Base-by-base conservation (phyloP, 2,797 vertebrate species). In the Phrynocephalus guinanensis region DNA sequence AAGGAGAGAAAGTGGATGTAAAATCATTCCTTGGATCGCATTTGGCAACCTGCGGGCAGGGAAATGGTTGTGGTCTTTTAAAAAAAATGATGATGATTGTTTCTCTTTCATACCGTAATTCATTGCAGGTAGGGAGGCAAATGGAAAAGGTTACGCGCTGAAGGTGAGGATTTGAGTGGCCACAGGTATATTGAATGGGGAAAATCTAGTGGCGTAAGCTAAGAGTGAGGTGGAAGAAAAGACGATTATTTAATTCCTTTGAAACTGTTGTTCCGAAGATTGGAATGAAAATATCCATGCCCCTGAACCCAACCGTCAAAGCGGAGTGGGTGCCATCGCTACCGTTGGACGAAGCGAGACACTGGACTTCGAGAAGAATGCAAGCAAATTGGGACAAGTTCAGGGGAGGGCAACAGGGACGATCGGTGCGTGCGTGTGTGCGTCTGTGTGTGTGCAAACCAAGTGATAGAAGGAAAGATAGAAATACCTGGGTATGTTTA, bases 1-100 rank as follows among this genome's bases (percentile, higher is more conserved):
- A 97, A 97, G 97, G 97, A 97, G 97, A 97, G 97, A 98, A 98
- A 97, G 95, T 97, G 93, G 92, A 88, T 91, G 81, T 88, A 94
- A 96, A 96, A 96, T 95, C 94, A 96, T 97, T 95, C 88, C 94
- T 95, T 95, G 95, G 95, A 94, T 96, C 93, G 96, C 93, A 56
- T 91, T 92, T 88, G 87, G 86, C 92, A 95, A 95, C 87, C 94
- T 94, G 91, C 78, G 93, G 92, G 91, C 80, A 87, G 89, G 94
- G 92, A 86, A 94, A 82, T 81, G 91, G 87, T 56, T 63, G 4
- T 15, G 18, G 60, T 20, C 20, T 63, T 63, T 56, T 56, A 56
- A 56, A 56, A 56, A 56, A 56, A 56, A 56, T 56, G 16, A 93
- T 93, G 95, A 81, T 10, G 94, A 94, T 92, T 84, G 66, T 90